phyloP scores from a whole-genome alignment of 2,113 vertebrate genomes.

The Cochlearius cochlearius region DNA sequence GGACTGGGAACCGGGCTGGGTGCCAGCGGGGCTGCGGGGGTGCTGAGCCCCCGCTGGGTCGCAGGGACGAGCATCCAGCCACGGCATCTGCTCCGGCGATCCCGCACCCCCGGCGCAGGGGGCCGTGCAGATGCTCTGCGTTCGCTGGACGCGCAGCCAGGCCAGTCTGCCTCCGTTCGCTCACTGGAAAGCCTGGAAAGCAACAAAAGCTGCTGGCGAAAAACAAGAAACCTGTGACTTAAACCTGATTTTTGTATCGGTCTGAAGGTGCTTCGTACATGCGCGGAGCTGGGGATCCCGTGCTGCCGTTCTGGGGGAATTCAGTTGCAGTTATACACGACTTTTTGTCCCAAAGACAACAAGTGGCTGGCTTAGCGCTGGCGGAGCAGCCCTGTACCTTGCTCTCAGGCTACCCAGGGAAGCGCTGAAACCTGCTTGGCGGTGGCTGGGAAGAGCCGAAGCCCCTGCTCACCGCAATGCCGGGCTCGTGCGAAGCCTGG shows the following conservation, averaged over 20 bases:
- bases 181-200: neutral
- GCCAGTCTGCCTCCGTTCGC: neutral
- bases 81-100: neutral
- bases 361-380: neutral
- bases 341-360: neutral
- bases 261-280: neutral
- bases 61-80: neutral
- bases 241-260: neutral
- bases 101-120: neutral
- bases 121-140: rapidly evolving
- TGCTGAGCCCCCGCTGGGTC: neutral
- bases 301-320: neutral
- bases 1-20: rapidly evolving
- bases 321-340: neutral
- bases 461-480: neutral
- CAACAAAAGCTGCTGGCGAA: neutral
- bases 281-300: neutral
- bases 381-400: rapidly evolving
- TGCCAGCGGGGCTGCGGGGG: neutral
- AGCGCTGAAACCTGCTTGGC: neutral
- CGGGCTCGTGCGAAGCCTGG: neutral
- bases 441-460: neutral
- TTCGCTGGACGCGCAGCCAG: rapidly evolving
- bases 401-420: neutral
- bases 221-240: neutral